A percentile compares a stretch with the other conserved stretches of the same genome.
phyloP scores from a whole-genome alignment of 2,888 invertebrate species.

The Chrysotoxum bicinctum region DNA sequence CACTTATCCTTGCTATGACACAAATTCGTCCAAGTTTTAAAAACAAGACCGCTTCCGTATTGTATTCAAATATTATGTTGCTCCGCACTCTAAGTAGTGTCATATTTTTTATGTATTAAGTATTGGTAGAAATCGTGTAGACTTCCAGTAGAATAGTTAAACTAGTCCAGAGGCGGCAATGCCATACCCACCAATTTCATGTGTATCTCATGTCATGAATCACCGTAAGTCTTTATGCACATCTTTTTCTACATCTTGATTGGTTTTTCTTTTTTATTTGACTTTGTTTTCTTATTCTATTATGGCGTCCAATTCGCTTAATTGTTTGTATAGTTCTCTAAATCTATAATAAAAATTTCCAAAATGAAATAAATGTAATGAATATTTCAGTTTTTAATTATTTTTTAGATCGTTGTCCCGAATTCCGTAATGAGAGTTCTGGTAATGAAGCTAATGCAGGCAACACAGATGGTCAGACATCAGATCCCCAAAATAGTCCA shows the following conservation, averaged over 20 bases:
- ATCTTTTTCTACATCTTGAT: constrained; percentile 43
- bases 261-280: background rate
- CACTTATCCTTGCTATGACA: too few species aligned
- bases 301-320: background rate
- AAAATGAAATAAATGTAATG: background rate
- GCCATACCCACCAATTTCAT: background rate
- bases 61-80: background rate
- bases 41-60: too few species aligned
- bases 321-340: background rate
- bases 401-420: constrained; percentile 78
- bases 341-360: background rate
- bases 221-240: constrained; percentile 64
- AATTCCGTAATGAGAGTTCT: constrained; percentile 82
- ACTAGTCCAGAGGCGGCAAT: background rate
- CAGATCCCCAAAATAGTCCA: constrained; percentile 85
- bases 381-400: background rate
- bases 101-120: background rate
- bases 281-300: background rate
- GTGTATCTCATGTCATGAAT: constrained; percentile 13
- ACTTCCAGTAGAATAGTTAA: background rate
- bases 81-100: background rate
- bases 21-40: too few species aligned
- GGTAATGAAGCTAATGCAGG: constrained; percentile 84
- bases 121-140: background rate
- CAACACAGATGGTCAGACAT: constrained; percentile 86